A percentile compares a stretch with the other conserved stretches of the same genome.
phyloP scores from a whole-genome alignment of 2,113 vertebrate genomes.

The Oceanites oceanicus region DNA sequence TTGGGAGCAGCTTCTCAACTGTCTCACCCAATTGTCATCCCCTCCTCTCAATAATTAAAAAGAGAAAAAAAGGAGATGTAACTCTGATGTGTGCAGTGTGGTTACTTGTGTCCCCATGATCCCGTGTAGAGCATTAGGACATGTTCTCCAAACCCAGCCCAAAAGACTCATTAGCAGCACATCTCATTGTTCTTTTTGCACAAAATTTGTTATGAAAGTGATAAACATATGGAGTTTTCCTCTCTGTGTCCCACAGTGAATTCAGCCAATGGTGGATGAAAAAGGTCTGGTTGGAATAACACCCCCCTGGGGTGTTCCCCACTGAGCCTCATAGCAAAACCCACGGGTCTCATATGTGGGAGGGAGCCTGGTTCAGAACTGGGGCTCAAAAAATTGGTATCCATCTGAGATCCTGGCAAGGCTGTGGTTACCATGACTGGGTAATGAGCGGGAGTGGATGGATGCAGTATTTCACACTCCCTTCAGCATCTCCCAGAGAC shows the following conservation, averaged over 20 bases:
- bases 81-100: not conserved
- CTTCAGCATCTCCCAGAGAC: not conserved
- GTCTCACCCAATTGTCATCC: not conserved
- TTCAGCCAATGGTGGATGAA: not conserved
- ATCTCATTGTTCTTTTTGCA: accelerated
- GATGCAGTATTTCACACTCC: not conserved
- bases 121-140: not conserved
- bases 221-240: not conserved
- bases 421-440: not conserved
- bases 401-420: not conserved
- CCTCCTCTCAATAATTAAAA: not conserved
- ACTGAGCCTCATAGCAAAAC: not conserved
- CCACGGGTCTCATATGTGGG: not conserved
- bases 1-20: not conserved
- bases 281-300: not conserved
- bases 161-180: not conserved
- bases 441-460: not conserved
- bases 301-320: not conserved
- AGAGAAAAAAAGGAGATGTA: not conserved
- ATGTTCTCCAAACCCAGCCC: not conserved
- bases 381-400: not conserved
- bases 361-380: not conserved
- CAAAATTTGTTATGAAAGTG: accelerated
- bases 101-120: not conserved
- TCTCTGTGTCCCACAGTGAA: not conserved